phyloP scores from a whole-genome alignment of 2,888 invertebrate genomes.

The Magallana nippona region DNA sequence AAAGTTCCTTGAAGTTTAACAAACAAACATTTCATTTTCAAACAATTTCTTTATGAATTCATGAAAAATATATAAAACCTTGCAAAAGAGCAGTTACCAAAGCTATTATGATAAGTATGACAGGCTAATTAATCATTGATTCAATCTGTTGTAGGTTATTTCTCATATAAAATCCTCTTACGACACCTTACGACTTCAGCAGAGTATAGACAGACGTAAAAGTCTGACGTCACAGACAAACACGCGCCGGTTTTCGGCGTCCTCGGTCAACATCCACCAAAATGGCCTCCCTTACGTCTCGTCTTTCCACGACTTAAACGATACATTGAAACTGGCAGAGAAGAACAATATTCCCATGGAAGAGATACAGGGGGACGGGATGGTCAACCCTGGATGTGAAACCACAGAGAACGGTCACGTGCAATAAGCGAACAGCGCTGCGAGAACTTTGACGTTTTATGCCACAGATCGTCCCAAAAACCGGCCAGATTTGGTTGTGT shows the following conservation, averaged over 20 bases:
- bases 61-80: no score
- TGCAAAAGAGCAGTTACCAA: background rate
- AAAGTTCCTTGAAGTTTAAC: no score
- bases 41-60: no score
- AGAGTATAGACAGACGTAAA: conserved; percentile 35
- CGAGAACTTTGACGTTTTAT: no score
- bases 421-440: background rate
- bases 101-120: no score
- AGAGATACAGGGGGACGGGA: background rate
- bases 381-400: background rate
- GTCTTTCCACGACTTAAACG: conserved; percentile 24
- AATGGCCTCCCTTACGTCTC: conserved; percentile 30
- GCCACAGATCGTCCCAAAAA: no score
- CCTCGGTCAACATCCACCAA: conserved; percentile 27
- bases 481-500: no score
- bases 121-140: no score
- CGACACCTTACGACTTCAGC: background rate
- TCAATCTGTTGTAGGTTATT: conserved; percentile 46
- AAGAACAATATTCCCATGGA: conserved; percentile 24
- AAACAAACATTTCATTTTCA: no score
- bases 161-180: conserved; percentile 45
- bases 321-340: conserved; percentile 20
- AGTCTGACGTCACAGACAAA: conserved; percentile 44
- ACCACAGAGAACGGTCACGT: background rate
- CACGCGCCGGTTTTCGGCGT: conserved; percentile 41